Evolutionary conservation across 35 echinoderm and acorn worm genomes (phyloP), one percentile per base, ranked within the genome.

Genomic region (Nesometra sesokonis): DNA sequence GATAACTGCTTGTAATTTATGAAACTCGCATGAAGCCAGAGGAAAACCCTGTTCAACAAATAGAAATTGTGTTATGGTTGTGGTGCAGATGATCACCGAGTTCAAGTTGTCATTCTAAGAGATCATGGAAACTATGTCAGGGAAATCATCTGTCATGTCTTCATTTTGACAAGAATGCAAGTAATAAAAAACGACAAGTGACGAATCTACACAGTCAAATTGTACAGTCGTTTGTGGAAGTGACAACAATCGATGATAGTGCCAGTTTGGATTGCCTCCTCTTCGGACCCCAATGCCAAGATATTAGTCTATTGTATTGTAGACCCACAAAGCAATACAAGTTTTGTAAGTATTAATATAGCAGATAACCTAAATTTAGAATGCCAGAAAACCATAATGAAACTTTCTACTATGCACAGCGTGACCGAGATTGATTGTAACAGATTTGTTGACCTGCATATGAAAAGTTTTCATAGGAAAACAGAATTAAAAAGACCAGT

Each of bases 161-260:
- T 67, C 52, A 67, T 67, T 67, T 67, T 27, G 52, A 67, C 7
- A 67, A 27, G 52, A 67, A 67, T 5, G 23, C 8, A 2, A 67
- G 7, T 11, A 27, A 67, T 19, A 67, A 67, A 67, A 27, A 67
- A 1, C 0, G 23, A 67, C 11, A 67, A 13, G n/a, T n/a, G n/a
- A n/a, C n/a, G n/a, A n/a, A n/a, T 19, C 52, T 67, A 19, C 21
- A 67, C 7, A 67, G 7, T 17, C 8, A 1, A 67, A 67, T 2
- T 67, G 52, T 27, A 67, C 52, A 27, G 23, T 19, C 21, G 23
- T 67, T 19, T 67, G 52, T 27, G 52, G 52, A 2, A 67, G 11
- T 80, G 79, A 80, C 79, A 80, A 80, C 31, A n/a, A n/a, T 80
- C 79, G 32, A 80, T 80, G 79, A 80, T 80, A 3, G 35, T 80